Evolutionary conservation across 2,797 vertebrate species (phyloP).

Genomic region (Mareca penelope): DNA sequence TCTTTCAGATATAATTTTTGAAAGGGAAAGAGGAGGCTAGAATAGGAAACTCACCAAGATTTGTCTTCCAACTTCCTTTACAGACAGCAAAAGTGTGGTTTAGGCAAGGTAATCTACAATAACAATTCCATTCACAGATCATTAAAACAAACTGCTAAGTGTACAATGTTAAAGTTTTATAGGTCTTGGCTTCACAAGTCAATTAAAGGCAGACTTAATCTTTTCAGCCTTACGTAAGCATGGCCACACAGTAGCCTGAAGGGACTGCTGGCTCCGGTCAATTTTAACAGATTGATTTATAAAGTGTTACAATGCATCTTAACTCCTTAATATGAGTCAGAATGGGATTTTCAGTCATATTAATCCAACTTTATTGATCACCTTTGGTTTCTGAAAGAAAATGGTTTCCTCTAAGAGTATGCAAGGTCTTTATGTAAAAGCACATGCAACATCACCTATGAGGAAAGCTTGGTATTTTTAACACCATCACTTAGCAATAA

Average conservation of each 20-base stretch:
- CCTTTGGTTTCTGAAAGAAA: neutral
- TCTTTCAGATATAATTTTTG: neutral
- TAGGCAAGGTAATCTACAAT: neutral
- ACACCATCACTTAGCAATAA: neutral
- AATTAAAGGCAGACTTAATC: neutral
- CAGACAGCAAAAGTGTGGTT: neutral
- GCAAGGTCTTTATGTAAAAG: neutral
- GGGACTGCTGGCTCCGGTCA: neutral
- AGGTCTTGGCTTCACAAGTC: neutral
- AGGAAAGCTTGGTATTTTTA: neutral
- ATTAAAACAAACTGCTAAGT: neutral
- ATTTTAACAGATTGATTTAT: neutral
- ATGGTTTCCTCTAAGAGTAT: neutral
- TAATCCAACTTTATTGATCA: conserved; percentile 6
- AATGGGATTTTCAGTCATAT: neutral
- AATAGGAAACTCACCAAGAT: neutral
- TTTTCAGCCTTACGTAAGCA: neutral
- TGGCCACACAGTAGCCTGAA: neutral
- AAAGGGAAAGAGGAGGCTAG: neutral
- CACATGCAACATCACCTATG: neutral
- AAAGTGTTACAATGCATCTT: neutral
- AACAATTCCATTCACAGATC: neutral
- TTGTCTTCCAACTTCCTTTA: neutral
- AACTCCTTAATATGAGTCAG: neutral
- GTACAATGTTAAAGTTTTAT: neutral